phyloP scores from a whole-genome alignment of 2,888 invertebrate genomes.

The Gerris lacustris region DNA sequence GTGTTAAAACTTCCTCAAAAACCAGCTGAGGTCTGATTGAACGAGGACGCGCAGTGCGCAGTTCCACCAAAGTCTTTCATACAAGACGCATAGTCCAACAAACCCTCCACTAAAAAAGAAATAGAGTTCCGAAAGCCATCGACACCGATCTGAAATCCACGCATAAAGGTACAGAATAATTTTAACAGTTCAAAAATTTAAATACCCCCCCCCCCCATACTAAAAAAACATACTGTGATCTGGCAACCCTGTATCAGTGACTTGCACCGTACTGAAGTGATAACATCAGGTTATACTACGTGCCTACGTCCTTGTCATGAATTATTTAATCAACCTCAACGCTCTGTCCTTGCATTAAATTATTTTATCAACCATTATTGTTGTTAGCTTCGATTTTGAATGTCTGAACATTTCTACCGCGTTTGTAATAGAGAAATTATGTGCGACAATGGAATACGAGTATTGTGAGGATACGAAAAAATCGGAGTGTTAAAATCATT shows the following conservation, averaged over 20 bases:
- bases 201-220: too few species aligned
- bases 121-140: too few species aligned
- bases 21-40: not conserved
- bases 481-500: too few species aligned
- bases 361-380: not conserved
- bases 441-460: not conserved
- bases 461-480: not conserved
- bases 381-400: not conserved
- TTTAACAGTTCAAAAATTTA: too few species aligned
- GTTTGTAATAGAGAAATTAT: not conserved
- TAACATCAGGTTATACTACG: constrained; percentile 2
- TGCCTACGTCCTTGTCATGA: not conserved
- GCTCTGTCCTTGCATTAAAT: not conserved
- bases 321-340: constrained; percentile 3
- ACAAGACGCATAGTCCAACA: too few species aligned
- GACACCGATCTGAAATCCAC: too few species aligned
- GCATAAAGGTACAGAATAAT: too few species aligned
- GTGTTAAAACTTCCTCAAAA: not conserved
- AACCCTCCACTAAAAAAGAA: too few species aligned
- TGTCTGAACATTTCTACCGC: not conserved
- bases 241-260: not conserved
- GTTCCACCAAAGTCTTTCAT: not conserved
- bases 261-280: not conserved
- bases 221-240: too few species aligned
- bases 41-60: not conserved